Percentiles rank a stretch among this genome's conserved stretches.
Conservation (phyloP, 2,113 vertebrate genomes). For the Gavialis gangeticus region DNA sequence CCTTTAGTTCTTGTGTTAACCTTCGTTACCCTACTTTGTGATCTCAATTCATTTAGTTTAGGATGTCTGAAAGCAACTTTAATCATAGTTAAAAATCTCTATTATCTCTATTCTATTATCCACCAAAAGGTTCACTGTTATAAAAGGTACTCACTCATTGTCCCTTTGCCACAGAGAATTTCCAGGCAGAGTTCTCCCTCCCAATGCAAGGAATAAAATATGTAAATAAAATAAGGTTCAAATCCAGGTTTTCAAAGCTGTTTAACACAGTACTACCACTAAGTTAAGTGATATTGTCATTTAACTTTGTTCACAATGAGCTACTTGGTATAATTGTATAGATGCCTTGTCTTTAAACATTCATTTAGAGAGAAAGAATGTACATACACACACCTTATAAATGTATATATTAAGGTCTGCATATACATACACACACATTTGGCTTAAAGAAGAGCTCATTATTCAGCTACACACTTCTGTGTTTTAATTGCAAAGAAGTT, state of each 20-base stretch:
- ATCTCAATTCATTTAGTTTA: background rate
- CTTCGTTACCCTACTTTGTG: background rate
- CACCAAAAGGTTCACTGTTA: background rate
- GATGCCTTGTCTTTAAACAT: background rate
- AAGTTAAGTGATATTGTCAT: background rate
- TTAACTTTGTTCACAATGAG: slow-evolving; percentile 5
- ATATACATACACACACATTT: background rate
- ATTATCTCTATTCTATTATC: background rate
- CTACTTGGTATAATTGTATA: background rate
- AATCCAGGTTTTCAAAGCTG: background rate
- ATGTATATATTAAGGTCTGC: background rate
- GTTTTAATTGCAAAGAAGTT: background rate
- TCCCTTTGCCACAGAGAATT: background rate
- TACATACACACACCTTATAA: background rate
- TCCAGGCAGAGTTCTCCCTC: background rate
- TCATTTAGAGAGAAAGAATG: background rate
- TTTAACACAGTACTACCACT: background rate
- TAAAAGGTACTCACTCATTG: background rate
- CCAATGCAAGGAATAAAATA: background rate
- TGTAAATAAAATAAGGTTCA: background rate
- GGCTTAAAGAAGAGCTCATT: background rate
- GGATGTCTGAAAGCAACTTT: background rate
- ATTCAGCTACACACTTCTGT: background rate
- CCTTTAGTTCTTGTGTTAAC: background rate
- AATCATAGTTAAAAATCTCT: background rate